Conservation (phyloP, 2,797 vertebrate genomes). For the Scolopax rusticola region DNA sequence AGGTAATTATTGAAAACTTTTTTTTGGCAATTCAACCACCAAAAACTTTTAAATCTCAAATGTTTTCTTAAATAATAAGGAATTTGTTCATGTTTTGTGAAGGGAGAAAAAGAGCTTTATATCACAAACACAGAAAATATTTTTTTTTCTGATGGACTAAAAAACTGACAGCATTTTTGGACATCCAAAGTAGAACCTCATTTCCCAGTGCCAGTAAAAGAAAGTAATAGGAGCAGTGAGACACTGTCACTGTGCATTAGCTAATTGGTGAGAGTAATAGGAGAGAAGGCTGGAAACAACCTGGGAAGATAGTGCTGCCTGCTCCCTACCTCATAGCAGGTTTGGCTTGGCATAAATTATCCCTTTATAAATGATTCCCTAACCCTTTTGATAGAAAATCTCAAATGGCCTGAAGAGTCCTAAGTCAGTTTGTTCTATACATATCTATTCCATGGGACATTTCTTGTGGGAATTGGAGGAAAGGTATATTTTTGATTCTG, state of each 20-base stretch:
- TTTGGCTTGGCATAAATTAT: background rate
- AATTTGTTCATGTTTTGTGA: no score
- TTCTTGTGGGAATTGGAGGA: background rate
- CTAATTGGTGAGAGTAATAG: background rate
- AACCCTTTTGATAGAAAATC: background rate
- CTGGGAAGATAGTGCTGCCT: background rate
- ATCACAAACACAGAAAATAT: background rate
- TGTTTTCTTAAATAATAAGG: background rate
- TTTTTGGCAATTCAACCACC: background rate
- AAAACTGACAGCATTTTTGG: background rate
- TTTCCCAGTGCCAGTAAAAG: background rate
- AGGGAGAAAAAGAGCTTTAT: background rate
- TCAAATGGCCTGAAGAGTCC: background rate
- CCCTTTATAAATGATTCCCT: background rate
- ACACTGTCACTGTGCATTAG: background rate
- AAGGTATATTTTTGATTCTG: background rate
- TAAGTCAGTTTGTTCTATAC: background rate
- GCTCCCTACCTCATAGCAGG: background rate
- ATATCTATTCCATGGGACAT: background rate
- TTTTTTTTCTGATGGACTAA: conserved; percentile 7
- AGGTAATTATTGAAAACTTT: background rate
- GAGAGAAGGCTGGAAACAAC: background rate
- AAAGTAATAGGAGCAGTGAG: background rate
- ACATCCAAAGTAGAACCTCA: background rate
- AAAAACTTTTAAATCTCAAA: background rate